Evolutionary conservation across 1,140 invertebrate species (phyloP).

Genomic region (Drosophila athabasca): DNA sequence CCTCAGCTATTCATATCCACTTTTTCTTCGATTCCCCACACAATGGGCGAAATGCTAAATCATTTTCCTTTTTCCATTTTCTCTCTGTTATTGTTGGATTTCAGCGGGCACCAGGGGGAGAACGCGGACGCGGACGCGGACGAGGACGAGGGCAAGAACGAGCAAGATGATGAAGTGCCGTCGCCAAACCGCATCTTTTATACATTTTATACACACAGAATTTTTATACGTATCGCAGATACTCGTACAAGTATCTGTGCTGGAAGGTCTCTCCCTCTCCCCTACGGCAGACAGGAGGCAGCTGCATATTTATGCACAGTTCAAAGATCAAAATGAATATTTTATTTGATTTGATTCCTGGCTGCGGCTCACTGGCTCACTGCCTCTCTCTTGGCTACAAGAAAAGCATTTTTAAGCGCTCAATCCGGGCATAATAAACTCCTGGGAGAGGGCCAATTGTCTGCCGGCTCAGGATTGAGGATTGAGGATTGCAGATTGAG

Average conservation of each 20-base stretch:
- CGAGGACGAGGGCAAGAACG: constrained; percentile 23
- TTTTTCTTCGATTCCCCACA: constrained; percentile 14
- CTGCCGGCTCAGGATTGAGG: constrained; percentile 29
- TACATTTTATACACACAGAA: constrained; percentile 14
- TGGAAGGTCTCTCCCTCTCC: constrained; percentile 26
- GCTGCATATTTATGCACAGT: constrained; percentile 76
- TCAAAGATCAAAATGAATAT: constrained; percentile 81
- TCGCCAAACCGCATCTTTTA: constrained; percentile 61
- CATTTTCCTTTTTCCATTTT: constrained; percentile 1
- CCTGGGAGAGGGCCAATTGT: constrained; percentile 71
- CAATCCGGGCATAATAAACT: constrained; percentile 69
- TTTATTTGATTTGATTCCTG: constrained; percentile 76
- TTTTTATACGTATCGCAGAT: constrained; percentile 37
- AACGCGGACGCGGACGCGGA: constrained; percentile 39
- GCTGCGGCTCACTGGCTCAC: constrained; percentile 26
- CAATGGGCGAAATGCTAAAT: constrained; percentile 9
- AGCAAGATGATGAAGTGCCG: constrained; percentile 58
- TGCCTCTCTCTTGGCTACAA: constrained; percentile 50
- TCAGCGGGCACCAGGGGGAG: not conserved
- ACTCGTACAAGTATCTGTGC: constrained; percentile 25
- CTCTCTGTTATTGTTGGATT: not conserved
- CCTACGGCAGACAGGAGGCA: constrained; percentile 8
- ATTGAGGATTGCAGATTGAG: not conserved
- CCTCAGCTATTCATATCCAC: constrained; percentile 35
- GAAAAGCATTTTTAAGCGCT: constrained; percentile 74